A percentile compares a stretch with the other conserved stretches of the same genome.
phyloP scores from a whole-genome alignment of 2,888 invertebrate species.

The Halictus quadricinctus region DNA sequence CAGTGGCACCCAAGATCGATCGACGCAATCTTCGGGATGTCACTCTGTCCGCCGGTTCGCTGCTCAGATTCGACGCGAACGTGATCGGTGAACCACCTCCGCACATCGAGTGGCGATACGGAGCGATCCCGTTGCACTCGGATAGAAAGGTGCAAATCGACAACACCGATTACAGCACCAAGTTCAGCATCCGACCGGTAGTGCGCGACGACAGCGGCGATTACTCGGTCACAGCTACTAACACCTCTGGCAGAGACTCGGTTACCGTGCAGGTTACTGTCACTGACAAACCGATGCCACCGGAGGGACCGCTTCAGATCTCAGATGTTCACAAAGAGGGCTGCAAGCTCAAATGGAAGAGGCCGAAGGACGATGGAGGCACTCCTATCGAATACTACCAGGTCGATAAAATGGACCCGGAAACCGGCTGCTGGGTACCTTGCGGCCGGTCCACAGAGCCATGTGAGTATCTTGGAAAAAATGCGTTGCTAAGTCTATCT shows the following conservation, averaged over 20 bases:
- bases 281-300: constrained; percentile 93
- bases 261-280: constrained; percentile 92
- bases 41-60: constrained; percentile 94
- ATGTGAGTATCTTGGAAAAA: constrained; percentile 82
- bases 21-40: constrained; percentile 95
- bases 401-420: constrained; percentile 96
- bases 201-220: constrained; percentile 93
- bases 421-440: constrained; percentile 94
- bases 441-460: constrained; percentile 93
- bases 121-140: constrained; percentile 89
- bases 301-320: constrained; percentile 95
- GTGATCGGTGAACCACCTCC: constrained; percentile 98
- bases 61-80: constrained; percentile 96
- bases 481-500: neutral
- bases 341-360: constrained; percentile 97
- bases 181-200: constrained; percentile 91
- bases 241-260: constrained; percentile 93
- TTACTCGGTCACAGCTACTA: constrained; percentile 93
- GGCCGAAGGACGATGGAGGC: constrained; percentile 97
- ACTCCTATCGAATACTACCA: constrained; percentile 97
- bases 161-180: constrained; percentile 94
- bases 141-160: constrained; percentile 91
- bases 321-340: constrained; percentile 96
- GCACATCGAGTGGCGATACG: constrained; percentile 95
- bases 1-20: constrained; percentile 97